Base-by-base conservation (phyloP, 2,888 invertebrate species). In the Monochamus alternatus region DNA sequence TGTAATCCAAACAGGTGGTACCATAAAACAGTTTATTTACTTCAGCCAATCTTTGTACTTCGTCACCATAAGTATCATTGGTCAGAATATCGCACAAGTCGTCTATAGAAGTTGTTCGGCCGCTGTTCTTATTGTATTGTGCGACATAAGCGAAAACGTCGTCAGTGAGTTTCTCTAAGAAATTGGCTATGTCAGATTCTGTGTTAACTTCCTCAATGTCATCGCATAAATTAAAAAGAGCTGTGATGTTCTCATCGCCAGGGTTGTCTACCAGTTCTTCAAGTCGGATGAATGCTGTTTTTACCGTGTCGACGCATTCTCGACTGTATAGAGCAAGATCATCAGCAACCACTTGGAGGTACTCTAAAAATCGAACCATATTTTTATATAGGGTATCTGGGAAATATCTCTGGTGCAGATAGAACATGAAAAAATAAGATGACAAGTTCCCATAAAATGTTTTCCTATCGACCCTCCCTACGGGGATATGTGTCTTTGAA, bases 71-170 rank as follows among this genome's bases (percentile, higher is more conserved):
- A 0, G 90, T 90, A 9, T 92, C 87, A 79, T 93, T 91, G 0
- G 91, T 90, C 92, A 98, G 92, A 73, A 96, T 92, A 75, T 92
- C 90, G 86, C 98, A 98, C 84, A 93, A 91, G 22, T 92, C 91
- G 86, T 96, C 94, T 47, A 98, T 95, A 96, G 93, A 94, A 0
- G 90, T 83, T 87, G 91, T 89, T 82, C 91, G 90, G 86, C 93
- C 90, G 8, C 92, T 97, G 85, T 97, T 97, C 85, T 95, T 95
- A 87, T 98, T 97, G 87, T 98, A 98, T 85, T 98, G 98, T 0
- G 98, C 97, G 51, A 97, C 92, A 55, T 93, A 96, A 68, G 96
- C 97, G 88, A 98, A 96, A 5, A 55, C n/a, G 88, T 96, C 95
- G 65, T 94, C 93, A 0, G 97, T 95, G 58, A 98, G 88, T 12